Base-by-base conservation (phyloP, 2,888 invertebrate genomes). In the Orthosia gothica region DNA sequence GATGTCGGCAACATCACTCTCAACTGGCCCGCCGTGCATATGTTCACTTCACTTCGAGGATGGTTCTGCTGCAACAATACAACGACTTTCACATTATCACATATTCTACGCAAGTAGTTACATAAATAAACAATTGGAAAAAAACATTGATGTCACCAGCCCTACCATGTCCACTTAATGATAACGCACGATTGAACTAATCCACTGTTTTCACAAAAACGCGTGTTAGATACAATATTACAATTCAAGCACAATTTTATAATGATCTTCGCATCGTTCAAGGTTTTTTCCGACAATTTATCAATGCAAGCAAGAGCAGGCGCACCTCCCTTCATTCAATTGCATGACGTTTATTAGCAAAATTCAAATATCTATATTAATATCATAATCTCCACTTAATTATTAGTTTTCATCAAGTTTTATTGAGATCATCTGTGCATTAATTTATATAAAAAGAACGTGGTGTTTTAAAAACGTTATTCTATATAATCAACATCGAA, bases 101-200 rank as follows among this genome's bases (percentile, higher is more conserved):
- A 82, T 76, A 83, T 80, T 86, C 88, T 87, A 91, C 87, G 87
- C 89, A 90, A 89, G 84, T 87, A 92, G 92, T 93, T 94, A 94
- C 89, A 92, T 93, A 95, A 92, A 94, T 94, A 95, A 95, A 95
- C 93, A 94, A 92, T 90, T 91, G 87, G 81, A 89, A 88, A 89
- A 91, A 89, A 89, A 89, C 88, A 86, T 81, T 70, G 68, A 70
- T 82, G 86, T 87, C 89, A 88, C 85, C 75, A 83, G 73, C 74
- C 81, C 87, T 90, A 93, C 93, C 93, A 93, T 93, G 79, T 87
- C 86, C 64, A 63, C 74, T 81, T 67, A 69, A 66, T 62, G 62
- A 52, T 55, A 73, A 52, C 50, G 32, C 57, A 80, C 72, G 47
- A 76, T 81, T 77, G 69, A 78, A 81, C 76, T 80, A 79, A 57